These are phyloP conservation scores for Aphelenchoides besseyi DNA, from an alignment of 1,140 invertebrate species.

Conservation along the genomic window DNA sequence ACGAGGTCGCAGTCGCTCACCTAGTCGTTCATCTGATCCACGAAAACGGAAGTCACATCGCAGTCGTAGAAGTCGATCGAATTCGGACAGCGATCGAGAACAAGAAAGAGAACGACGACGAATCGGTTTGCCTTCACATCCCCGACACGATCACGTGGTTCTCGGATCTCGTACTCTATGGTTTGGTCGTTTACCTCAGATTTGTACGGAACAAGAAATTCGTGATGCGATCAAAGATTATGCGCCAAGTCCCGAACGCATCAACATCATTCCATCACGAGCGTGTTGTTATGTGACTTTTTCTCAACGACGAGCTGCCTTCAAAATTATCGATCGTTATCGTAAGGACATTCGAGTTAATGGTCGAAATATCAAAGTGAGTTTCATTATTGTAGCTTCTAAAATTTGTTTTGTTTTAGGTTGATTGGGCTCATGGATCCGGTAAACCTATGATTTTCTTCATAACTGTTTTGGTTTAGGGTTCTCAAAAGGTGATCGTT, in stretches of 20 bases:
- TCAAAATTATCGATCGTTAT: constrained; percentile 45
- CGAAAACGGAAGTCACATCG: background rate
- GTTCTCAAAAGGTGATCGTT: constrained; percentile 30
- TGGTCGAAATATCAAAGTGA: constrained; percentile 37
- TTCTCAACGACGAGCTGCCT: constrained; percentile 40
- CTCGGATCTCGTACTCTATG: constrained; percentile 50
- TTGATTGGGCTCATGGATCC: constrained; percentile 43
- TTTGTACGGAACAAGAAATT: constrained; percentile 75
- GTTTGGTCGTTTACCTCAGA: constrained; percentile 48
- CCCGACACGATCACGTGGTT: constrained; percentile 41
- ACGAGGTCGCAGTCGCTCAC: constrained; percentile 6
- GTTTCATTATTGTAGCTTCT: constrained; percentile 14
- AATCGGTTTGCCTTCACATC: constrained; percentile 35
- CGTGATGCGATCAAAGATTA: constrained; percentile 77
- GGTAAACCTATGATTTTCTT: no score
- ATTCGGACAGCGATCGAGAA: constrained; percentile 29
- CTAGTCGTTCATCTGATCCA: background rate
- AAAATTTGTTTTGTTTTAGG: constrained; percentile 25
- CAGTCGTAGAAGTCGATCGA: constrained; percentile 26
- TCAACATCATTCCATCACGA: constrained; percentile 63
- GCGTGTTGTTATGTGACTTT: constrained; percentile 55
- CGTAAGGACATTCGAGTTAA: constrained; percentile 32
- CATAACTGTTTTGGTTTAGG: no score
- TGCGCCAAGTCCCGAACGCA: constrained; percentile 69
- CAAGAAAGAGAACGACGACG: constrained; percentile 36